Percentiles rank a stretch among this genome's conserved stretches.
These are phyloP conservation scores for Epinotia bilunana DNA, from an alignment of 2,888 invertebrate genomes.

Conservation along the genomic window DNA sequence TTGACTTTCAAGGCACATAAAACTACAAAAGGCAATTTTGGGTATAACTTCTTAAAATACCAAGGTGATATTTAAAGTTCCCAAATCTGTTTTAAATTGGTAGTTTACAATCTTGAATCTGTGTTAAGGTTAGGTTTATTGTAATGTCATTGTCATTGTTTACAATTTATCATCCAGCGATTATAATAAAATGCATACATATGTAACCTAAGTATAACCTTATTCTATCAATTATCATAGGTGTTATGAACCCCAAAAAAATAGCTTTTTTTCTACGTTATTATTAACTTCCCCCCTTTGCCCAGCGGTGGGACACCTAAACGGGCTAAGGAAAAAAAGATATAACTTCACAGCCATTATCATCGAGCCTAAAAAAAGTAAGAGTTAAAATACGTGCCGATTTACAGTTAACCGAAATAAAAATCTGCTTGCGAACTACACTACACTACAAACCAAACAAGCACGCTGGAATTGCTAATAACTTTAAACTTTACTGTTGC, in stretches of 20 bases:
- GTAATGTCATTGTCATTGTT: neutral
- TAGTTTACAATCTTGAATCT: neutral
- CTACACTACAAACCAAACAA: neutral
- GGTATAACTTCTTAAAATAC: constrained; percentile 24
- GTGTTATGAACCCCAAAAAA: no score
- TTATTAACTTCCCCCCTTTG: no score
- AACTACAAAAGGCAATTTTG: neutral
- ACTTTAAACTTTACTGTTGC: neutral
- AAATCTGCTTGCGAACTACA: neutral
- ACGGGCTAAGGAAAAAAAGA: no score
- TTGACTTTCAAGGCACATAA: constrained; percentile 11
- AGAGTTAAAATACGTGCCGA: neutral
- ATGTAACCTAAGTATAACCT: no score
- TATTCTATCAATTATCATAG: no score
- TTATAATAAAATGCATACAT: no score
- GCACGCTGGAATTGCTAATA: constrained; percentile 14
- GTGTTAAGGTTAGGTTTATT: constrained; percentile 25
- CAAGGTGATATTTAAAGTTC: constrained; percentile 17
- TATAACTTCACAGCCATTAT: neutral
- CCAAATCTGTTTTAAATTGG: neutral
- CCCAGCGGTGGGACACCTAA: no score
- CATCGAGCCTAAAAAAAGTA: neutral
- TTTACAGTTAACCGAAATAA: neutral
- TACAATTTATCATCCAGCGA: neutral
- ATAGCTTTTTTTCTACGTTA: no score